phyloP scores from a whole-genome alignment of 2,888 invertebrate genomes.

The Boloria euphrosyne region DNA sequence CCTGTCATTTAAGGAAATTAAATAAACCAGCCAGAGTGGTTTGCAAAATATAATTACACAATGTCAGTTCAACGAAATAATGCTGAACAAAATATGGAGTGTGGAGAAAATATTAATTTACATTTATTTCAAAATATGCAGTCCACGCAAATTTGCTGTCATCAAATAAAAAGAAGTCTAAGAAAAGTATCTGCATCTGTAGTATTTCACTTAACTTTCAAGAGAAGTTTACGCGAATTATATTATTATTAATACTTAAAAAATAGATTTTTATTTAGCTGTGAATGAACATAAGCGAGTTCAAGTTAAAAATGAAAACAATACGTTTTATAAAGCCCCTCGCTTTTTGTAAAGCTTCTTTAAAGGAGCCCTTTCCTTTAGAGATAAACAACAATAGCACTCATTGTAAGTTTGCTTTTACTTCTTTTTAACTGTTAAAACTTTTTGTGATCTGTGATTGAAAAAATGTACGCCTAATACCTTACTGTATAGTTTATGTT shows the following conservation, averaged over 20 bases:
- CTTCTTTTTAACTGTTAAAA: conserved; percentile 34
- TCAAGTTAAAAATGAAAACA: conserved; percentile 12
- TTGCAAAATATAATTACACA: conserved; percentile 51
- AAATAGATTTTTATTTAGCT: conserved; percentile 8
- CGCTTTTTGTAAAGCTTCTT: conserved; percentile 40
- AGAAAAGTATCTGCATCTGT: too few relatives aligned
- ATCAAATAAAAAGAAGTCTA: too few relatives aligned
- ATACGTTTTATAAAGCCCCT: conserved; percentile 19
- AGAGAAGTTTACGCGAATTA: not conserved
- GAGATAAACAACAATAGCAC: conserved; percentile 38
- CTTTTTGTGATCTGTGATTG: conserved; percentile 27
- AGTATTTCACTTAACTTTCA: not conserved
- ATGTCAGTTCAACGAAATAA: conserved; percentile 9
- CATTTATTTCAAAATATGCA: not conserved
- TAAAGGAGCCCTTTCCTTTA: conserved; percentile 37
- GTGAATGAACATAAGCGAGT: not conserved
- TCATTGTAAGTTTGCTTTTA: conserved; percentile 34
- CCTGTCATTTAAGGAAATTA: conserved; percentile 75
- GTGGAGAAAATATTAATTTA: not conserved
- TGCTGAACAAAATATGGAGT: conserved; percentile 11
- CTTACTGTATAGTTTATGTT: not conserved
- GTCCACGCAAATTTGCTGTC: not conserved
- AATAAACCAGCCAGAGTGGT: conserved; percentile 62
- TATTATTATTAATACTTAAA: not conserved
- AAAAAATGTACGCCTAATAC: conserved; percentile 4